Conservation (phyloP, 2,113 vertebrate species). For the Osmerus mordax region DNA sequence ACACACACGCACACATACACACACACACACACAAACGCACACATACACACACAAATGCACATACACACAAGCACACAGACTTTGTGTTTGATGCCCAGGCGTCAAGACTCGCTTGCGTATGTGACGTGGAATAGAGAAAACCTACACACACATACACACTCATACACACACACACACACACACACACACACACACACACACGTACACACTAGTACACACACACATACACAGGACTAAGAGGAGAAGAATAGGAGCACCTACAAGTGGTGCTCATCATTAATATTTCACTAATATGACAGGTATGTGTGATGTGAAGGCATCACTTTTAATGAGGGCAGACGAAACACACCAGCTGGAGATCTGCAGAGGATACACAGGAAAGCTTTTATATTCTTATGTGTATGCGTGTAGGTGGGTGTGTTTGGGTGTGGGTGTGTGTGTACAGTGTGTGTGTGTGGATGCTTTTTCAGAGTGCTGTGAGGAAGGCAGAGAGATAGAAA, state of each 20-base stretch:
- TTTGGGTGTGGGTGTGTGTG: slow-evolving; percentile 16
- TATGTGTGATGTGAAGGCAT: slow-evolving; percentile 58
- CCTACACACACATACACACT: slow-evolving; percentile 9
- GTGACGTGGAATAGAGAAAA: slow-evolving; percentile 1
- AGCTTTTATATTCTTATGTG: slow-evolving; percentile 38
- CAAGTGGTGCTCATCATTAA: slow-evolving; percentile 51
- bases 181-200: slow-evolving; percentile 8
- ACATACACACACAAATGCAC: too few relatives aligned
- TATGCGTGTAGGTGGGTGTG: slow-evolving; percentile 25
- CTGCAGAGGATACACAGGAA: slow-evolving; percentile 33
- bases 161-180: slow-evolving; percentile 17
- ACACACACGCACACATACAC: too few relatives aligned
- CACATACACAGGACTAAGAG: slow-evolving; percentile 22
- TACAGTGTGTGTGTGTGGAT: neutral
- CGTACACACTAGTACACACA: slow-evolving; percentile 12
- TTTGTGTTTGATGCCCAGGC: slow-evolving; percentile 47
- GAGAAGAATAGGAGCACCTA: slow-evolving; percentile 25
- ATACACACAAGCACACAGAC: neutral
- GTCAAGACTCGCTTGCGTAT: slow-evolving; percentile 27
- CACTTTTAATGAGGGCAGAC: slow-evolving; percentile 70
- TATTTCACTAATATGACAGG: slow-evolving; percentile 70
- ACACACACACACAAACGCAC: too few relatives aligned
- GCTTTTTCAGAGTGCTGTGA: neutral
- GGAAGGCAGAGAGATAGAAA: neutral
- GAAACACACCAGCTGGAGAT: slow-evolving; percentile 56